phyloP scores from a whole-genome alignment of 2,113 vertebrate species.

The Rafetus swinhoei region DNA sequence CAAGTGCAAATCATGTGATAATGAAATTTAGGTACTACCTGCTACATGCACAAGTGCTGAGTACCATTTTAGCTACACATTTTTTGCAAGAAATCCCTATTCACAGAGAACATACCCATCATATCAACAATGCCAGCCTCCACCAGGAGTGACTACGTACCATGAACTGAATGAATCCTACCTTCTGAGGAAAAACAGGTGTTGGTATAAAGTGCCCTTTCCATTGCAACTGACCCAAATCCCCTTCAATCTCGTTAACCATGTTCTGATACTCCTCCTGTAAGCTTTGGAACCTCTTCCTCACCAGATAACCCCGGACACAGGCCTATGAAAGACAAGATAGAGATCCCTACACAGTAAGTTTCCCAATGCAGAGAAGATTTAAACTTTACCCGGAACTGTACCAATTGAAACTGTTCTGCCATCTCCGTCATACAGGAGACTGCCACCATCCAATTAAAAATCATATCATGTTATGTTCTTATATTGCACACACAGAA shows the following conservation, averaged over 20 bases:
- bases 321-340: constrained; percentile 75
- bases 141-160: neutral
- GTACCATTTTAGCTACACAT: neutral
- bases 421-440: too few species aligned
- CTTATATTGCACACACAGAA: too few species aligned
- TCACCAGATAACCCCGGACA: constrained; percentile 82
- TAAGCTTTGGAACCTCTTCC: constrained; percentile 76
- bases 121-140: neutral
- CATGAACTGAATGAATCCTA: neutral
- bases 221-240: constrained; percentile 80
- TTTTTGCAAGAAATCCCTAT: neutral
- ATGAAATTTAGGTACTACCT: neutral
- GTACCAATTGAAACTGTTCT: too few species aligned
- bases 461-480: neutral
- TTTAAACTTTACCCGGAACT: neutral
- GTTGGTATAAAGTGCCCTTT: constrained; percentile 63
- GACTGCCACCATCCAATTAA: neutral
- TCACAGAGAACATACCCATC: neutral
- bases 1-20: neutral
- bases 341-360: neutral
- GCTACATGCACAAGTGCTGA: neutral
- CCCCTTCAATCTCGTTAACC: constrained; percentile 88
- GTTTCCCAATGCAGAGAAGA: neutral
- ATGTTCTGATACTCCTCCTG: constrained; percentile 83
- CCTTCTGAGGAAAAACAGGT: constrained; percentile 81